Percentiles rank a stretch among this genome's conserved stretches.
Evolutionary conservation across 2,797 vertebrate species (phyloP).

Genomic region (Danio aesculapii): DNA sequence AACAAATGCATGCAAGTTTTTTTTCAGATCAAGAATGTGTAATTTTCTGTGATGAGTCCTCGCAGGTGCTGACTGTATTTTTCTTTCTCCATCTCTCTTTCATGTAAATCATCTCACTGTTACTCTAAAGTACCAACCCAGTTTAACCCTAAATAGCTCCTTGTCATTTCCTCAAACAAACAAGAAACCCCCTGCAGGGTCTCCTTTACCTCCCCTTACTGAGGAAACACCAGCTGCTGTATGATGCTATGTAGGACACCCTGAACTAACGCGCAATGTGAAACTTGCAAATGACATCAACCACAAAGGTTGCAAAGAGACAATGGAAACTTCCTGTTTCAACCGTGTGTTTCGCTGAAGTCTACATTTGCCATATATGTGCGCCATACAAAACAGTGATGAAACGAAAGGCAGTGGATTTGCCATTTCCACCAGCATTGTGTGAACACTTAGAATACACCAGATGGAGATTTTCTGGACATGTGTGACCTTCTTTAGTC

Average conservation of each 20-base stretch:
- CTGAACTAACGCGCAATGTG: not conserved
- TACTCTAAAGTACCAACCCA: not conserved
- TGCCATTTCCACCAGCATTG: not conserved
- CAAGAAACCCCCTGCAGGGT: constrained; percentile 3
- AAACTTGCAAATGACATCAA: constrained; percentile 37
- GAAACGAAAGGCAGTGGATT: not conserved
- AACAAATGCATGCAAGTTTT: not conserved
- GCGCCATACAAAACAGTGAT: constrained; percentile 1
- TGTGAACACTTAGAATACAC: not conserved
- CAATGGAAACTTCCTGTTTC: constrained; percentile 57
- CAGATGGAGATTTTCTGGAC: constrained; percentile 54
- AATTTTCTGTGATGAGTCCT: not conserved
- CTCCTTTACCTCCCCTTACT: constrained; percentile 17
- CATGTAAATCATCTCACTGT: not conserved
- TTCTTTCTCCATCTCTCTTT: not conserved
- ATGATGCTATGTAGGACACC: not conserved
- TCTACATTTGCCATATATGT: constrained; percentile 6
- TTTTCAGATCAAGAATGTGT: not conserved
- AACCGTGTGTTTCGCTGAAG: constrained; percentile 4
- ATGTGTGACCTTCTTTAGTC: constrained; percentile 44
- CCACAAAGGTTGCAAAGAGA: constrained; percentile 36
- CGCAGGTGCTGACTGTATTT: not conserved
- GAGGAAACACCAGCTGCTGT: not conserved
- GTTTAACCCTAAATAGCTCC: not conserved
- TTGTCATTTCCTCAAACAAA: not conserved